Evolutionary conservation across 1,140 invertebrate species (phyloP).

Genomic region (Hyles vespertilio): DNA sequence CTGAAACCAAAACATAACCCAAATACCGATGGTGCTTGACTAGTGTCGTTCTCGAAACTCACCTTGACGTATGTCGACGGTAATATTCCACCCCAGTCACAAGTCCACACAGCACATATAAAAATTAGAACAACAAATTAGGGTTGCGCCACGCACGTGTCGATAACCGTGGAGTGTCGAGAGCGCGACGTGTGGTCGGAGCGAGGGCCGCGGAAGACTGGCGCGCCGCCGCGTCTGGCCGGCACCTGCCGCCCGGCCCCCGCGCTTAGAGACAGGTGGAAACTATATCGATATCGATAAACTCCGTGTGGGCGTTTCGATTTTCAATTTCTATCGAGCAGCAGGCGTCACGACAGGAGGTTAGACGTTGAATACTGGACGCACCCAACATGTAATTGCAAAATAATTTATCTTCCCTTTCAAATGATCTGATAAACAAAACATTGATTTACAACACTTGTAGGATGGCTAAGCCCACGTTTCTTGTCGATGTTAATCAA

Average conservation of each 20-base stretch:
- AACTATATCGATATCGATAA: constrained; percentile 58
- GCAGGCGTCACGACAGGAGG: background rate
- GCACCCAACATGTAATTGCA: background rate
- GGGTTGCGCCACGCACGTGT: constrained; percentile 66
- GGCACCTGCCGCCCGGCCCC: constrained; percentile 66
- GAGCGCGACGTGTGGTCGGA: constrained; percentile 52
- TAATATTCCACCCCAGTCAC: constrained; percentile 35
- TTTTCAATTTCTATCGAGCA: background rate
- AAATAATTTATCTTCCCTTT: constrained; percentile 2
- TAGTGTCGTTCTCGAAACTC: constrained; percentile 26
- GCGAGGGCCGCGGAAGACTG: constrained; percentile 61
- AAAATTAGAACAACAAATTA: constrained; percentile 58
- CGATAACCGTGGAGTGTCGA: constrained; percentile 33
- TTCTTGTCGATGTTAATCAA: too few species aligned
- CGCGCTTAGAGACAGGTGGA: constrained; percentile 59
- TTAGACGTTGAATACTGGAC: background rate
- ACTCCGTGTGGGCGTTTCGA: constrained; percentile 2
- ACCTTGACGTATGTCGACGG: constrained; percentile 32
- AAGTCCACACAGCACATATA: constrained; percentile 54
- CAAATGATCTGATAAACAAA: too few species aligned
- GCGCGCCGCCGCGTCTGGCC: constrained; percentile 67
- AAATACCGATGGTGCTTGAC: constrained; percentile 19
- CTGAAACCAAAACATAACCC: constrained; percentile 41
- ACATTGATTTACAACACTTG: too few species aligned
- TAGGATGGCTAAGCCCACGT: too few species aligned